Evolutionary conservation across 2,797 vertebrate genomes (phyloP).

Genomic region (Dallia pectoralis): DNA sequence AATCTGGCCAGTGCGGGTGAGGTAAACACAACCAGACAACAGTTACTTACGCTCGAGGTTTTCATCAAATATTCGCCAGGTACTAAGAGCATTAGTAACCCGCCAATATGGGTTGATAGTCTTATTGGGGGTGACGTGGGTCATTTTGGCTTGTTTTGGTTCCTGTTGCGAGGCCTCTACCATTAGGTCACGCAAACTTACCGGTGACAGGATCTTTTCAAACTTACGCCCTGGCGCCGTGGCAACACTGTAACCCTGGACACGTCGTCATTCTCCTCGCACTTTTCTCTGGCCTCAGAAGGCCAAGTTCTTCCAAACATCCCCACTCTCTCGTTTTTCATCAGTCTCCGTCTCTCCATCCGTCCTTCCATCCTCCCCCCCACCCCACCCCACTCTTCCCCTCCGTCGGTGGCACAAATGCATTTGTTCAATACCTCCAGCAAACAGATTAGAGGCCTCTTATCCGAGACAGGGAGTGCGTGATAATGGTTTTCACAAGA

Average conservation of each 20-base stretch:
- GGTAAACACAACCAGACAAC: too few species aligned
- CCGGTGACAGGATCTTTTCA: not conserved
- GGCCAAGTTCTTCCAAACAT: conserved; percentile 66
- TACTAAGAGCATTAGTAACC: too few species aligned
- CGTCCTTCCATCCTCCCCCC: conserved; percentile 17
- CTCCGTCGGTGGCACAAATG: conserved; percentile 79
- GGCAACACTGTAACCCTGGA: conserved; percentile 9
- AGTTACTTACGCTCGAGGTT: too few species aligned
- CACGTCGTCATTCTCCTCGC: conserved; percentile 26
- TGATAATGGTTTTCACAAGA: conserved; percentile 98
- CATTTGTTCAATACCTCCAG: conserved; percentile 91
- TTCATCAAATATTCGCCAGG: too few species aligned
- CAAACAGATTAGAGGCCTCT: conserved; percentile 92
- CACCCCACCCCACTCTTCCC: conserved; percentile 23
- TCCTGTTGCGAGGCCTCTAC: too few species aligned
- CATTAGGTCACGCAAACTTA: too few species aligned
- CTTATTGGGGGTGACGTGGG: too few species aligned
- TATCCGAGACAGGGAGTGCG: conserved; percentile 88
- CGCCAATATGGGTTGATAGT: too few species aligned
- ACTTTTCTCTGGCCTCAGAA: conserved; percentile 48
- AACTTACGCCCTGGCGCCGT: not conserved
- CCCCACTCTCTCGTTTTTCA: conserved; percentile 73
- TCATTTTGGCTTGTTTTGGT: too few species aligned
- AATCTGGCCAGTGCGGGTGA: not conserved
- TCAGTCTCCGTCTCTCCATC: conserved; percentile 40